Percentiles rank a stretch among this genome's conserved stretches.
Evolutionary conservation across 1,140 invertebrate species (phyloP).

Genomic region (Drosophila funebris): DNA sequence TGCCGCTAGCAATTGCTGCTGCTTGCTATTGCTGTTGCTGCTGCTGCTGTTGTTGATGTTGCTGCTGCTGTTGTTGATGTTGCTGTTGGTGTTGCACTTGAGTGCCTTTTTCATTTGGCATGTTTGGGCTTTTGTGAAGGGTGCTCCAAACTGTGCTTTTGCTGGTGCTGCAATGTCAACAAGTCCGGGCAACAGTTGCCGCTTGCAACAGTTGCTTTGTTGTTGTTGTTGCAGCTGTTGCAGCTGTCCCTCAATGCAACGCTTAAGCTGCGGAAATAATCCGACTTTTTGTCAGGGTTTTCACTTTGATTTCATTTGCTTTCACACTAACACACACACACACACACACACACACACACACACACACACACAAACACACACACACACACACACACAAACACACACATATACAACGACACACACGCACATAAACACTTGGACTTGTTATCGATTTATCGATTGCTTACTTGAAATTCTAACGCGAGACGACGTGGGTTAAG

Average conservation of each 20-base stretch:
- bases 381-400: constrained; percentile 5
- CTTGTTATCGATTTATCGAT: constrained; percentile 10
- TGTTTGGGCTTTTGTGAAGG: constrained; percentile 18
- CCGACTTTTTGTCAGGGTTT: constrained; percentile 15
- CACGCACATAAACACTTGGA: not conserved
- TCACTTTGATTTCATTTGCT: constrained; percentile 34
- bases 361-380: not conserved
- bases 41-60: constrained; percentile 27
- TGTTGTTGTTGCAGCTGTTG: constrained; percentile 13
- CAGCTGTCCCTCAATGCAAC: constrained; percentile 7
- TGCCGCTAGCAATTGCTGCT: constrained; percentile 44
- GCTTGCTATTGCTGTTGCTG: constrained; percentile 33
- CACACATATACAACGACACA: no score
- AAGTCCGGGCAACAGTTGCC: constrained; percentile 20
- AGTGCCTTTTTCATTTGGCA: constrained; percentile 52
- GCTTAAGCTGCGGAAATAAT: constrained; percentile 17
- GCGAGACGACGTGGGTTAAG: not conserved
- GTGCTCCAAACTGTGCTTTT: constrained; percentile 12
- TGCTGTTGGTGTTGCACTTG: constrained; percentile 45
- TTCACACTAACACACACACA: constrained; percentile 19
- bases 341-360: not conserved
- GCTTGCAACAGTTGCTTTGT: constrained; percentile 18
- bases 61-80: not conserved
- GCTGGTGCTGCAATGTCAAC: constrained; percentile 24
- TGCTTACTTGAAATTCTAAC: constrained; percentile 42